A percentile compares a stretch with the other conserved stretches of the same genome.
These are phyloP conservation scores for Akabosia matsudoensis DNA, from an alignment of 1,140 invertebrate species.

Conservation along the genomic window DNA sequence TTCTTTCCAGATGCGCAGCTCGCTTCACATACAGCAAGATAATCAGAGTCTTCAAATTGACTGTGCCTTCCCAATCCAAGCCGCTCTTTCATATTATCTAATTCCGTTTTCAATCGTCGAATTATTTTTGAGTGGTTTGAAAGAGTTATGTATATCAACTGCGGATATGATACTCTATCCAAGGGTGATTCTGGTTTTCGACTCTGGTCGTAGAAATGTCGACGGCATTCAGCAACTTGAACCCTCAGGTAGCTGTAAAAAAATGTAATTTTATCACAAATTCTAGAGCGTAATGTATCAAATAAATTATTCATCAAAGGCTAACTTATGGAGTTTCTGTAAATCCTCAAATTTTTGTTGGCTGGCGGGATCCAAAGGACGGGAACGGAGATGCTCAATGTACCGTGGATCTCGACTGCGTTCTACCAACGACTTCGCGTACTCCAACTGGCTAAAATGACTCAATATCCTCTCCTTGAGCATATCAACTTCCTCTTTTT, in stretches of 20 bases:
- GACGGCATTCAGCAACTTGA: conserved; percentile 22
- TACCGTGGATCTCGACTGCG: conserved; percentile 19
- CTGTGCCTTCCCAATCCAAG: conserved; percentile 3
- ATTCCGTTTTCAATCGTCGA: neutral
- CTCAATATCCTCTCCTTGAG: conserved; percentile 32
- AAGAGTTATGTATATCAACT: conserved; percentile 28
- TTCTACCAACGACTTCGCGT: conserved; percentile 28
- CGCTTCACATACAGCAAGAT: neutral
- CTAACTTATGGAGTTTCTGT: conserved; percentile 21
- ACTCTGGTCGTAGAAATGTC: conserved; percentile 21
- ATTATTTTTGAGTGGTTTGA: conserved; percentile 30
- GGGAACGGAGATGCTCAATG: conserved; percentile 8
- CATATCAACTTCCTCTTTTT: conserved; percentile 34
- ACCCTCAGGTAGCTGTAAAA: conserved; percentile 23
- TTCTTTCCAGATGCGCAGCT: neutral
- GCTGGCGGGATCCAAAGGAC: conserved; percentile 25
- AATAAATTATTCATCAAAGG: too few species aligned
- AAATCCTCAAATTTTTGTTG: conserved; percentile 28
- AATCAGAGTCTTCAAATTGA: neutral
- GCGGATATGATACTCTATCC: neutral
- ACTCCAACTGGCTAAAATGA: conserved; percentile 32
- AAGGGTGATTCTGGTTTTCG: neutral
- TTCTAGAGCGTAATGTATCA: neutral
- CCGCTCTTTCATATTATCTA: neutral
- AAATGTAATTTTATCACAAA: neutral